Evolutionary conservation across 2,888 invertebrate genomes (phyloP).

Genomic region (Neoitamus cyanurus): DNA sequence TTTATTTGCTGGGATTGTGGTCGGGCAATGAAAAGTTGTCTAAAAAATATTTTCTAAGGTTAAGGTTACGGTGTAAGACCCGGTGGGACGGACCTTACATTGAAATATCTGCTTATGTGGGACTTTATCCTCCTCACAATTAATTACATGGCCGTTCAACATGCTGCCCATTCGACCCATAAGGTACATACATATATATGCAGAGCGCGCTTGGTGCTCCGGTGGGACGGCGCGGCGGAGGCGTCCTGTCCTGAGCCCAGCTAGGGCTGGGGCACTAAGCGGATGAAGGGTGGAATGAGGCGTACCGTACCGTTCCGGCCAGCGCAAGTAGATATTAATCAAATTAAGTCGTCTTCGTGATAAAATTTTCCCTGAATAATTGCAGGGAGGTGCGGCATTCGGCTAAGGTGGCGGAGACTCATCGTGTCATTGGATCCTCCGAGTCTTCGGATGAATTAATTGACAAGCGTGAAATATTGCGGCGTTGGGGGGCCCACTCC

Average conservation of each 20-base stretch:
- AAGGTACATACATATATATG: not conserved
- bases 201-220: not conserved
- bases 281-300: not conserved
- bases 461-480: constrained; percentile 38
- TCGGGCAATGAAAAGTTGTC: not conserved
- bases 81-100: not conserved
- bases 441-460: constrained; percentile 37
- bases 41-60: constrained; percentile 34
- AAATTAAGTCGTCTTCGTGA: constrained; percentile 38
- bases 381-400: not conserved
- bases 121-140: constrained; percentile 49
- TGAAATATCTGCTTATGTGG: constrained; percentile 13
- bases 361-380: constrained; percentile 43
- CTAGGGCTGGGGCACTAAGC: not conserved
- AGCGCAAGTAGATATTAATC: constrained; percentile 43
- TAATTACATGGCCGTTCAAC: constrained; percentile 50
- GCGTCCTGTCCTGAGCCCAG: not conserved
- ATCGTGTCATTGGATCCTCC: constrained; percentile 34
- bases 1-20: constrained; percentile 18
- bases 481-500: not conserved
- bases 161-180: not conserved
- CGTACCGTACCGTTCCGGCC: not conserved
- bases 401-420: not conserved
- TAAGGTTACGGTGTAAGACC: constrained; percentile 14
- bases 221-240: not conserved